Evolutionary conservation across 2,888 invertebrate species (phyloP).

Genomic region (Dione juno): DNA sequence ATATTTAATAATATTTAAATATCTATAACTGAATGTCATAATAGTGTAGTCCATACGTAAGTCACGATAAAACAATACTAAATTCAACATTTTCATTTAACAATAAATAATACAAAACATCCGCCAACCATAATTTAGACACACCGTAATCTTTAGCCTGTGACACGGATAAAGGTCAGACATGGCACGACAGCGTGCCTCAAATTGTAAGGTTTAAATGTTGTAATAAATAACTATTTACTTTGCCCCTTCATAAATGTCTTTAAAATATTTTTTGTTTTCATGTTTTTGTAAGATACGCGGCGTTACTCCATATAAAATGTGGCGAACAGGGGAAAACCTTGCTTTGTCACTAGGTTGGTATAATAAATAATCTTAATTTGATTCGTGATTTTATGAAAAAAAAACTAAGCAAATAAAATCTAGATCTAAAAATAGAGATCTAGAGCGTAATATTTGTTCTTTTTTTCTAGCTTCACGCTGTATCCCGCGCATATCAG

Average conservation of each 20-base stretch:
- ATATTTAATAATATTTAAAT: too few relatives aligned
- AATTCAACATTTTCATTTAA: slow-evolving; percentile 24
- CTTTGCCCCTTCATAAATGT: not conserved
- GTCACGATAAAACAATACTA: slow-evolving; percentile 26
- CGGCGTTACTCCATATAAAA: too few relatives aligned
- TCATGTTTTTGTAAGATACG: not conserved
- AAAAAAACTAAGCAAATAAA: too few relatives aligned
- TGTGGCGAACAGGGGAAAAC: too few relatives aligned
- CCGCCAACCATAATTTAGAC: slow-evolving; percentile 39
- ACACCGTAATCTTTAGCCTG: slow-evolving; percentile 42
- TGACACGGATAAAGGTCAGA: slow-evolving; percentile 44
- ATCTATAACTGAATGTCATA: slow-evolving; percentile 3
- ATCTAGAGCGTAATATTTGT: too few relatives aligned
- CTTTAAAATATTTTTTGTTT: not conserved
- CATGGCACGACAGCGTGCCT: slow-evolving; percentile 39
- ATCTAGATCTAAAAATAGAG: too few relatives aligned
- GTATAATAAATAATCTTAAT: too few relatives aligned
- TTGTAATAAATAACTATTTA: slow-evolving; percentile 31
- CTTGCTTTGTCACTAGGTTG: too few relatives aligned
- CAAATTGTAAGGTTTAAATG: slow-evolving; percentile 29
- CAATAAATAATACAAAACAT: slow-evolving; percentile 37
- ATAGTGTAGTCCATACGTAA: not conserved
- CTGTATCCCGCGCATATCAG: too few relatives aligned
- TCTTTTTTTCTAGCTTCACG: too few relatives aligned
- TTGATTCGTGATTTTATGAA: too few relatives aligned